phyloP scores from a whole-genome alignment of 2,888 invertebrate genomes.

The Trissolcus brochymenae region DNA sequence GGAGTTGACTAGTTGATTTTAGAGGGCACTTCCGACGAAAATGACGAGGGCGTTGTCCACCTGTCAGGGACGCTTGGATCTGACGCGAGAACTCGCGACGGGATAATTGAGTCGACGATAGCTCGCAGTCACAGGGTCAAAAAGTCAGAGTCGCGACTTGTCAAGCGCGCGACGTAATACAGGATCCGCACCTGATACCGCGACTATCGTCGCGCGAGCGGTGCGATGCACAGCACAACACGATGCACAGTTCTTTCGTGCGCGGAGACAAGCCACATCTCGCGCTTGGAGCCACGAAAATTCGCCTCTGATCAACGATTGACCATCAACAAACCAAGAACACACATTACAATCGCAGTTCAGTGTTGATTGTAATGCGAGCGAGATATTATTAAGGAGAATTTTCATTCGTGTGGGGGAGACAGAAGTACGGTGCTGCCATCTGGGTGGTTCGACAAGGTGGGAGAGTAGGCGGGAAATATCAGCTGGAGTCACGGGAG shows the following conservation, averaged over 20 bases:
- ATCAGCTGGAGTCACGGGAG: not conserved
- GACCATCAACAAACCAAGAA: conserved; percentile 21
- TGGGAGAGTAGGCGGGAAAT: not conserved
- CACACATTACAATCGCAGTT: conserved; percentile 1
- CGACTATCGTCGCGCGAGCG: conserved; percentile 19
- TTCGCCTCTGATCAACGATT: not conserved
- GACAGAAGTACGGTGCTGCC: not conserved
- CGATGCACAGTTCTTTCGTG: conserved; percentile 6
- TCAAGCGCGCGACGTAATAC: conserved; percentile 36
- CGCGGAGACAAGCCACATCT: conserved; percentile 2
- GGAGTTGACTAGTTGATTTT: not conserved
- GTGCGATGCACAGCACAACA: conserved; percentile 2
- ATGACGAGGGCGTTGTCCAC: not conserved
- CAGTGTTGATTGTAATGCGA: not conserved
- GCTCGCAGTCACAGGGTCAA: conserved; percentile 33
- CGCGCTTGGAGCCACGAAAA: conserved; percentile 4
- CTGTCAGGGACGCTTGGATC: conserved; percentile 1
- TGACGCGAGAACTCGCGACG: conserved; percentile 19
- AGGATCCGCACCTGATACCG: not conserved
- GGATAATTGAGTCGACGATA: conserved; percentile 37
- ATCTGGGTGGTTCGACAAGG: not conserved
- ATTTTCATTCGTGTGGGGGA: not conserved
- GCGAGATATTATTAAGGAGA: not conserved
- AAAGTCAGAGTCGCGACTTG: conserved; percentile 32
- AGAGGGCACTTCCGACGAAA: not conserved